Evolutionary conservation across 2,888 invertebrate genomes (phyloP).

Genomic region (Drosophila eohydei): DNA sequence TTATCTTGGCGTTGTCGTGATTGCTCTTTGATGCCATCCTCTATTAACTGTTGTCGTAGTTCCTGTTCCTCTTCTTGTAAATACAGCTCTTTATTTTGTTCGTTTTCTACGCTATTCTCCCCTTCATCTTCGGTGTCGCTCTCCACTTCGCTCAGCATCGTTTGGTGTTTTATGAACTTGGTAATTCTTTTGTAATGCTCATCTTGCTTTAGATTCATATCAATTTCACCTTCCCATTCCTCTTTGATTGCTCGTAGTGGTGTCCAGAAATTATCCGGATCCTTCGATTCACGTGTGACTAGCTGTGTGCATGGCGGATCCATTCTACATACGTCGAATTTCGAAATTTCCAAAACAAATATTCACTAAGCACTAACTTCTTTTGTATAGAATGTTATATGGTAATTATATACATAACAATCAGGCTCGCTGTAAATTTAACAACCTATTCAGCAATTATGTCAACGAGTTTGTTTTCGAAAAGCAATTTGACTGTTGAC

Average conservation of each 20-base stretch:
- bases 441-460: background rate
- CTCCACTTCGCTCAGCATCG: background rate
- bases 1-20: background rate
- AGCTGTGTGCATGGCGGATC: background rate
- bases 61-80: accelerated
- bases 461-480: background rate
- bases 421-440: background rate
- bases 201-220: background rate
- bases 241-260: background rate
- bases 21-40: background rate
- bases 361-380: background rate
- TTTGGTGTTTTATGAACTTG: background rate
- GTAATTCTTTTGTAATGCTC: background rate
- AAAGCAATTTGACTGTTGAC: background rate
- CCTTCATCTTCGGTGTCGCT: background rate
- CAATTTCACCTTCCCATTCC: background rate
- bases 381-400: background rate
- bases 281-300: background rate
- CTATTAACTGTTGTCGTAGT: background rate
- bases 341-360: background rate
- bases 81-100: background rate
- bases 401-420: background rate
- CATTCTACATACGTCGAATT: conserved; percentile 12
- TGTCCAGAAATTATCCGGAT: background rate
- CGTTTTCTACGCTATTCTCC: background rate